Base-by-base conservation (phyloP, 2,113 vertebrate genomes). In the Excalfactoria chinensis region DNA sequence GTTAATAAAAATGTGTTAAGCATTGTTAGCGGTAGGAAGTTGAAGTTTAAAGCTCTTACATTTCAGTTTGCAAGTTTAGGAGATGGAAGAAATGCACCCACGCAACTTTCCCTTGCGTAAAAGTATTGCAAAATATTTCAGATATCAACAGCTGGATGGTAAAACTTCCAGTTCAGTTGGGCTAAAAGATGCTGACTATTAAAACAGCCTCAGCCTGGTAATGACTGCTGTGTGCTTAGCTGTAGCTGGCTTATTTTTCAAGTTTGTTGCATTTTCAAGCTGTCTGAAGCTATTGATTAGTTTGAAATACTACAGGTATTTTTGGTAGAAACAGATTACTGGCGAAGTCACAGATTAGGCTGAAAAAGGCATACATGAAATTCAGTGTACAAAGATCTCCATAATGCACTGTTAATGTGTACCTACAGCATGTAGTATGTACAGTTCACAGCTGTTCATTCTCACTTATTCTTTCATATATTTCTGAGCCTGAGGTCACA, bases 391-490 rank as follows among this genome's bases (percentile, higher is more conserved):
- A 19, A 78, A 86, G 75, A 40, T 28, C 4, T 35, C 55, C 58
- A 32, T 84, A 66, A 48, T 53, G 10, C 66, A 73, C n/a, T 59
- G 17, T 60, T 84, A 34, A 7, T 68, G 4, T 17, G 35, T 30
- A 85, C 14, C 26, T 74, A 22, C 7, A 68, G 15, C 7, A 69
- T 73, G 26, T 71, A 53, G 53, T 41, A 32, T 40, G 40, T 66
- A 56, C 48, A 80, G 59, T 64, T 86, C 2, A 20, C 88, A 93
- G 76, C 86, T 95, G 71, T 64, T 79, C 35, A 35, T 90, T 98
- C 77, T 95, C 90, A 92, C 83, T 96, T 97, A 86, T 92, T 88
- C 83, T 90, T 88, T 7, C 83, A 86, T 89, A 76, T 51, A 49
- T 97, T 96, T 96, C 93, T 95, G 75, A 96, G 84, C 83, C 66